Base-by-base conservation (phyloP, 1,140 invertebrate genomes). In the Archivesica marissinica region DNA sequence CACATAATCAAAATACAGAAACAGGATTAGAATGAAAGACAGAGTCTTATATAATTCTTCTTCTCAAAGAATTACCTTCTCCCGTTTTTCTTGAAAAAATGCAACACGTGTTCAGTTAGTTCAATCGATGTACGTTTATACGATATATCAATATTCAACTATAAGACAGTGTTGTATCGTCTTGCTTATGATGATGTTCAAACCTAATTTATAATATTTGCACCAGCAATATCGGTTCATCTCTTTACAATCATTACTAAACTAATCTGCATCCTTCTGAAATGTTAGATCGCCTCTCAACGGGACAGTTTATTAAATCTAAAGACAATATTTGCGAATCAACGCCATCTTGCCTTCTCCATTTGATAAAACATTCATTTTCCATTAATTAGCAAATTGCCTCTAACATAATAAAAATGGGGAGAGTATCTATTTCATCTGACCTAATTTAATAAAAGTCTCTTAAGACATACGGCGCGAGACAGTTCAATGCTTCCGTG, bases 381-480 rank as follows among this genome's bases (percentile, higher is more conserved):
- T 84, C 81, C 81, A 84, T 84, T 84, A 84, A 84, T 84, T 84
- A 84, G 81, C 33, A 84, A 84, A 84, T 84, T 84, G 81, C 81
- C 70, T 52, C 64, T 81, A 81, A 81, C 79, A 81, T 81, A 72
- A 81, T 81, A 81, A 72, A 81, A 72, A 72, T 70, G 66, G 52
- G 39, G 39, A 56, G 13, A 52, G 66, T 70, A 81, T 81, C 79
- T 81, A 72, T 81, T 81, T 72, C 79, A 81, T 81, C 79, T 39
- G 50, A 28, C 52, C 66, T 81, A 68, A 81, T 59, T 72, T 59
- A 81, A 81, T 81, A 47, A 81, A 25, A 30, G 79, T 72, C 79
- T 81, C 79, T 20, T 9, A 81, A 81, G 79, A 81, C 79, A 72
- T 81, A 68, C 44, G 39, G 59, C 77, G 11, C 11, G 47, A 54